Evolutionary conservation across 2,797 vertebrate species (phyloP).

Genomic region (Lerista edwardsae): DNA sequence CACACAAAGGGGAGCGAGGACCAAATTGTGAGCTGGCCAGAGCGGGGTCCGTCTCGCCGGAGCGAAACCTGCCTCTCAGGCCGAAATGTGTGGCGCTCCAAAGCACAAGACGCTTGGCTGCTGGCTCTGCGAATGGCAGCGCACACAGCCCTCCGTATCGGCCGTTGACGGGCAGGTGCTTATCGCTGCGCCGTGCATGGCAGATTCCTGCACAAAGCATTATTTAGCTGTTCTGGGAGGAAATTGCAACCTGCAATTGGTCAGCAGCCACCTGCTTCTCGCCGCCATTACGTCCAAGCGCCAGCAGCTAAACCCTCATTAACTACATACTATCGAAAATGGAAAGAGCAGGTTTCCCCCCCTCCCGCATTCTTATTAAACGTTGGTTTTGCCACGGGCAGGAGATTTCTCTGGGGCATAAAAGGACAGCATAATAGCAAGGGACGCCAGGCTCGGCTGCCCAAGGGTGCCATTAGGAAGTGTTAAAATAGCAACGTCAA

Average conservation of each 20-base stretch:
- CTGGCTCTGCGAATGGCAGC: background rate
- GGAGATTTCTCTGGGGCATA: background rate
- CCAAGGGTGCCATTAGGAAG: background rate
- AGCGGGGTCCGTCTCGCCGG: rapidly evolving
- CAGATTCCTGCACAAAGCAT: background rate
- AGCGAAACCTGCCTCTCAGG: background rate
- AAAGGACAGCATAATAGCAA: conserved; percentile 4
- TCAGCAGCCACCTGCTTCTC: background rate
- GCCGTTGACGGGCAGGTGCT: background rate
- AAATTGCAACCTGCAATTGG: conserved; percentile 8
- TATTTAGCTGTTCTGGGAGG: background rate
- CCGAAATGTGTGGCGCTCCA: background rate
- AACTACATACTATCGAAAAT: background rate
- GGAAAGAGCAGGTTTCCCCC: background rate
- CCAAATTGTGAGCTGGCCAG: background rate
- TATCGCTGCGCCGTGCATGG: background rate
- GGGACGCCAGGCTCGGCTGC: too few species aligned
- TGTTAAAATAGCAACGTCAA: conserved; percentile 10
- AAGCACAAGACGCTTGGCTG: background rate
- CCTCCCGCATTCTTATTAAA: background rate
- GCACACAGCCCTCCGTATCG: background rate
- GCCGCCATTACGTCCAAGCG: background rate
- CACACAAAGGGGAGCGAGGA: too few species aligned
- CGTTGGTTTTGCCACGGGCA: background rate
- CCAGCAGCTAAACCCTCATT: background rate